Base-by-base conservation (phyloP, 2,888 invertebrate species). In the Synanthedon andrenaeformis region DNA sequence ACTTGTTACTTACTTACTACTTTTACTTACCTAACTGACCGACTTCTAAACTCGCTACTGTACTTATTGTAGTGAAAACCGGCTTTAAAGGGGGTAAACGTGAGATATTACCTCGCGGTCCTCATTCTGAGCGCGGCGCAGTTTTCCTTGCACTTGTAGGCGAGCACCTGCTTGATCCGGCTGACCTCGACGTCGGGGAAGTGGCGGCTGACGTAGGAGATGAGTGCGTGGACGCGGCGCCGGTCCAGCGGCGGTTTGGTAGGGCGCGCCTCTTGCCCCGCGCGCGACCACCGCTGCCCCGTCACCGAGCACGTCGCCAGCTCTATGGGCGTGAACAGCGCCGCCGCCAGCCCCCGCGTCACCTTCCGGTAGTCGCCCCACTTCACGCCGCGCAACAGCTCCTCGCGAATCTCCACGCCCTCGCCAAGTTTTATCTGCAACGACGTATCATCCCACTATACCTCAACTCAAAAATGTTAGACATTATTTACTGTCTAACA, bases 141-240 rank as follows among this genome's bases (percentile, higher is more conserved):
- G 80, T 92, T 92, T 77, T 93, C 93, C 83, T 93, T 93, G 79
- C 93, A 93, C 80, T 93, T 93, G 81, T 93, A 93, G 28, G 93
- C 93, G 63, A 93, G 83, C 63, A 93, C 92, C 79, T 93, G 93
- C 77, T 93, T 93, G 75, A 93, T 92, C 69, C 92, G 87, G 82
- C 92, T 92, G 70, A 92, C 92, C 79, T 92, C 92, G 19, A 92
- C 91, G 72, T 91, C 90, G 42, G 93, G 93, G 86, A 93, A 93
- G 72, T 92, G 89, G 52, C 91, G 89, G 70, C 92, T 92, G 64
- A 93, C 93, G 82, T 92, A 92, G 52, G 92, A 91, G 78, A 93
- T 92, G 72, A 93, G 92, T 52, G 93, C 92, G 84, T 92, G 92
- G 28, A 93, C 92, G 73, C 92, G 90, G 72, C 91, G 90, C 51